Evolutionary conservation across 1,140 invertebrate genomes (phyloP).

Genomic region (Hycleus cichorii): DNA sequence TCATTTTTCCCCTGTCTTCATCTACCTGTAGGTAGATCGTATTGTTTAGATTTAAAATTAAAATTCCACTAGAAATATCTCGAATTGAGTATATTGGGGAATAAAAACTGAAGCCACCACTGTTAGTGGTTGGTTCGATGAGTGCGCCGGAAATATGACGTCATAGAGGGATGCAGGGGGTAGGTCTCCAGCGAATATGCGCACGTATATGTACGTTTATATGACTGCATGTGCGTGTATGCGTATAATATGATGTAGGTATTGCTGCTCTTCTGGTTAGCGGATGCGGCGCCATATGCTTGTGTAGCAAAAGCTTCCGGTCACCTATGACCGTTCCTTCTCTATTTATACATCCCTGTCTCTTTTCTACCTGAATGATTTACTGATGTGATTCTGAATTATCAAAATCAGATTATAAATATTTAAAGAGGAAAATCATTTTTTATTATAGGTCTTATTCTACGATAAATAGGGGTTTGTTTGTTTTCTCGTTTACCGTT

Average conservation of each 20-base stretch:
- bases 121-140: background rate
- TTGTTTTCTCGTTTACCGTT: too few species aligned
- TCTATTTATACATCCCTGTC: too few species aligned
- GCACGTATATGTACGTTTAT: constrained; percentile 2
- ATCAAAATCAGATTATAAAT: background rate
- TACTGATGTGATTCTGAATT: too few species aligned
- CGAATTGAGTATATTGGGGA: too few species aligned
- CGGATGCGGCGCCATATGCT: constrained; percentile 26
- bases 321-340: constrained; percentile 23
- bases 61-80: too few species aligned
- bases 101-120: background rate
- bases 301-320: constrained; percentile 24
- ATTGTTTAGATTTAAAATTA: too few species aligned
- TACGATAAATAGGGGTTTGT: too few species aligned
- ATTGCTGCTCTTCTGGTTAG: background rate
- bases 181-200: background rate
- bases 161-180: constrained; percentile 10
- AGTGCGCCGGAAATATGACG: constrained; percentile 13
- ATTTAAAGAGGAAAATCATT: background rate
- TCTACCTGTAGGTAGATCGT: too few species aligned
- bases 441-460: background rate
- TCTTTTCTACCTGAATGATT: too few species aligned
- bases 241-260: background rate
- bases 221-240: constrained; percentile 8
- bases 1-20: too few species aligned